A percentile compares a stretch with the other conserved stretches of the same genome.
phyloP scores from a whole-genome alignment of 1,140 invertebrate species.

The Drosophila orena region DNA sequence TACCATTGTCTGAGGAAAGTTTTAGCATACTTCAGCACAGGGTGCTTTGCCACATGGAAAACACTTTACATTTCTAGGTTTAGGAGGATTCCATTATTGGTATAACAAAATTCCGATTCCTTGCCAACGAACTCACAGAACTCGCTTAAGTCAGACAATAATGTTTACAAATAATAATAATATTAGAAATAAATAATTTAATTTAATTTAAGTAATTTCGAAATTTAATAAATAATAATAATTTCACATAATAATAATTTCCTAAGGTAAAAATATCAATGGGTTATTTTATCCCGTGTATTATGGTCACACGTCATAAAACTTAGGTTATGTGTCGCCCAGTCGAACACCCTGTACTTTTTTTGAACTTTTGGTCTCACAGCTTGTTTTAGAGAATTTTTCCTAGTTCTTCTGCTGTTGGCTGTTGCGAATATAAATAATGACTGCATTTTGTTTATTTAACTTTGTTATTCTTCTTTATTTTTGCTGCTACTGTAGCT shows the following conservation, averaged over 20 bases:
- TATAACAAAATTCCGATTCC: too few relatives aligned
- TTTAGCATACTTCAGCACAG: constrained; percentile 66
- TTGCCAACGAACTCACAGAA: too few relatives aligned
- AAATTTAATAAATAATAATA: too few relatives aligned
- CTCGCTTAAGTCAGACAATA: too few relatives aligned
- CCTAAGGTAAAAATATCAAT: background rate
- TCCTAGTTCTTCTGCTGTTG: constrained; percentile 53
- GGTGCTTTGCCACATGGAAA: constrained; percentile 22
- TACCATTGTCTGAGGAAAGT: constrained; percentile 75
- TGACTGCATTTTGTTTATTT: constrained; percentile 81
- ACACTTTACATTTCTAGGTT: background rate
- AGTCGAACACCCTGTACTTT: constrained; percentile 18
- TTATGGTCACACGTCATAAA: too few relatives aligned
- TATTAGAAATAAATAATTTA: too few relatives aligned
- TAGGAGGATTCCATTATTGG: too few relatives aligned
- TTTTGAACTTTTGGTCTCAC: constrained; percentile 45
- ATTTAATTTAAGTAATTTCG: too few relatives aligned
- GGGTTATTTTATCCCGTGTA: too few relatives aligned
- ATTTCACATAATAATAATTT: too few relatives aligned
- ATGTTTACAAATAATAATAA: too few relatives aligned
- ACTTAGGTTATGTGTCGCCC: background rate
- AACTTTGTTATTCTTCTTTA: constrained; percentile 73
- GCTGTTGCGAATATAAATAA: constrained; percentile 75
- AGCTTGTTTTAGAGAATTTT: constrained; percentile 58
- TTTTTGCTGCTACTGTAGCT: constrained; percentile 34